phyloP scores from a whole-genome alignment of 1,140 invertebrate species.

The Diplogasteroides magnus region DNA sequence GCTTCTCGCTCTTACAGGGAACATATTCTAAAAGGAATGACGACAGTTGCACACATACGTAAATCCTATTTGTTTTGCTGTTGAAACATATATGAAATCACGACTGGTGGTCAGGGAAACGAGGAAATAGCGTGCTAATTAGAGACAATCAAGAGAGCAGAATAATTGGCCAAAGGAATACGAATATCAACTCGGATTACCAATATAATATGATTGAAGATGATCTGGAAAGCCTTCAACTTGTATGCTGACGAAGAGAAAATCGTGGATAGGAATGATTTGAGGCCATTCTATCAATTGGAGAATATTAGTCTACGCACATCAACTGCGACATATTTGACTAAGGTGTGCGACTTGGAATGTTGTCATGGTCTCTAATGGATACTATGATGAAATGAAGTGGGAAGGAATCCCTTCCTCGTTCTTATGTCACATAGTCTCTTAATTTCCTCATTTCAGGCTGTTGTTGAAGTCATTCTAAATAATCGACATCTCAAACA shows the following conservation, averaged over 20 bases:
- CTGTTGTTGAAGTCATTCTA: constrained; percentile 22
- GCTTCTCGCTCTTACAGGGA: neutral
- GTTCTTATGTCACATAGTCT: neutral
- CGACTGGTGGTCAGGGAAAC: too few relatives aligned
- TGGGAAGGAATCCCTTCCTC: constrained; percentile 2
- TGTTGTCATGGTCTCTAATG: neutral
- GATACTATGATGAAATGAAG: neutral
- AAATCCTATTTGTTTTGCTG: too few relatives aligned
- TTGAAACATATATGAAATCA: too few relatives aligned
- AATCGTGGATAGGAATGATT: constrained; percentile 37
- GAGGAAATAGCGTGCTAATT: too few relatives aligned
- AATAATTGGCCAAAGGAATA: too few relatives aligned
- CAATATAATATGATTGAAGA: constrained; percentile 30
- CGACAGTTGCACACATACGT: too few relatives aligned
- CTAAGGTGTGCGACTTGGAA: constrained; percentile 26
- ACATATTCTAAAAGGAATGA: constrained; percentile 12
- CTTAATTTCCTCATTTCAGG: constrained; percentile 11
- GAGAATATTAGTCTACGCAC: constrained; percentile 35
- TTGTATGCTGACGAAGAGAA: constrained; percentile 41
- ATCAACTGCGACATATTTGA: constrained; percentile 41
- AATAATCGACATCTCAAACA: constrained; percentile 19
- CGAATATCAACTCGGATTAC: neutral
- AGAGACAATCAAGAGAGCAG: too few relatives aligned
- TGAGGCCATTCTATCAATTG: constrained; percentile 48
- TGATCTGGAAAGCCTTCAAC: constrained; percentile 44